phyloP scores from a whole-genome alignment of 2,113 vertebrate genomes.

The Echinops telfairi region DNA sequence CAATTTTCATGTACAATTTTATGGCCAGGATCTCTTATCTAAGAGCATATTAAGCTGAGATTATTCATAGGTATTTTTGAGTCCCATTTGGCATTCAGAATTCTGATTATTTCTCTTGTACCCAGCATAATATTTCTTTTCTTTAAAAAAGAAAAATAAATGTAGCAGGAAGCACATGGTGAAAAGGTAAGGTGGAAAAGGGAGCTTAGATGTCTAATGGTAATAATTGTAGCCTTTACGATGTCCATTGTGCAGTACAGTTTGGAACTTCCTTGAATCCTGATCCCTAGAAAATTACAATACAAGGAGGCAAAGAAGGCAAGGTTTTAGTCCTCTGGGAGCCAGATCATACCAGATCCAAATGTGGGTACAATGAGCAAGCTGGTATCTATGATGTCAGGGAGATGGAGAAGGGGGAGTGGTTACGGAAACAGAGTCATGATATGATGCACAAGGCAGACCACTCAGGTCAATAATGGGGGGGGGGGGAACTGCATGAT shows the following conservation, averaged over 20 bases:
- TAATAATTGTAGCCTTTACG: slow-evolving; percentile 35
- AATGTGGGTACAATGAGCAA: not conserved
- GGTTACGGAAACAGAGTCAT: not conserved
- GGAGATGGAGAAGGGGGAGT: not conserved
- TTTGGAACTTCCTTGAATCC: slow-evolving; percentile 72
- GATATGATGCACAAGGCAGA: not conserved
- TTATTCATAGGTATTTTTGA: slow-evolving; percentile 80
- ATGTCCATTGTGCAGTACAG: slow-evolving; percentile 51
- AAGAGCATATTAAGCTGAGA: slow-evolving; percentile 80
- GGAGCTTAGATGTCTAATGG: slow-evolving; percentile 33
- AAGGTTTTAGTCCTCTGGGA: not conserved
- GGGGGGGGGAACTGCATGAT: not conserved
- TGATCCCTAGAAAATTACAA: slow-evolving; percentile 77
- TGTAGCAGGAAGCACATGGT: slow-evolving; percentile 33
- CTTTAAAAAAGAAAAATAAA: slow-evolving; percentile 73
- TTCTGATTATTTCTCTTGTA: slow-evolving; percentile 80
- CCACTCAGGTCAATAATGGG: not conserved
- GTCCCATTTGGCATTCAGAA: slow-evolving; percentile 72
- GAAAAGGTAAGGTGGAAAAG: not conserved
- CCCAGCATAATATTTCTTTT: slow-evolving; percentile 51
- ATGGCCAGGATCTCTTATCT: slow-evolving; percentile 79
- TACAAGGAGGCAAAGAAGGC: not conserved
- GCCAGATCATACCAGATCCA: not conserved
- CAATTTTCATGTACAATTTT: slow-evolving; percentile 80
- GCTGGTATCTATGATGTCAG: not conserved